Conservation (phyloP, 2,797 vertebrate genomes). For the Pteropus rufus region DNA sequence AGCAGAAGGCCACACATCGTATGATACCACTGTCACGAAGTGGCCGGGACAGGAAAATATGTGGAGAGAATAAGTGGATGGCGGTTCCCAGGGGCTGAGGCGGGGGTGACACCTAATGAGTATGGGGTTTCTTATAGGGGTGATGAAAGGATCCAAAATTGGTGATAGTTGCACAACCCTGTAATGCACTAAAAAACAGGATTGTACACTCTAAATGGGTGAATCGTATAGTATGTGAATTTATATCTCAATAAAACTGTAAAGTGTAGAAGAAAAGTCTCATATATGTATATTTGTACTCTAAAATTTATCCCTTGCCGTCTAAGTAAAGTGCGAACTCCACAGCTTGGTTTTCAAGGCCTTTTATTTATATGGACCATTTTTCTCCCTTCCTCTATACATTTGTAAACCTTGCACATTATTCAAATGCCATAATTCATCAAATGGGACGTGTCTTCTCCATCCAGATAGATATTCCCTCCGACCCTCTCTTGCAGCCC, state of each 20-base stretch:
- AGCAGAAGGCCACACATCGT: accelerated
- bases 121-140: not conserved
- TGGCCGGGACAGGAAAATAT: not conserved
- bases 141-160: not conserved
- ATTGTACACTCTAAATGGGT: not conserved
- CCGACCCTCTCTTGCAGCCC: not conserved
- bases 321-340: not conserved
- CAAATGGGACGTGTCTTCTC: not conserved
- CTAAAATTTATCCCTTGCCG: not conserved
- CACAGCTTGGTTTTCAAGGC: not conserved
- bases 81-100: not conserved
- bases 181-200: not conserved
- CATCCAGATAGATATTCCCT: not conserved
- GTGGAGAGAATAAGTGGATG: not conserved
- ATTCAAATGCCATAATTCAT: accelerated
- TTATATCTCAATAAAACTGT: not conserved
- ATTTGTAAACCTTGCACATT: not conserved
- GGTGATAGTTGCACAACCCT: not conserved
- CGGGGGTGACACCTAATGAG: not conserved
- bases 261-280: not conserved
- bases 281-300: not conserved
- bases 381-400: not conserved
- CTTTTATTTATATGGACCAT: not conserved
- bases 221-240: not conserved
- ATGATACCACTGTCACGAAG: not conserved